Conservation (phyloP, 2,113 vertebrate genomes). For the Brachypteracias leptosomus region DNA sequence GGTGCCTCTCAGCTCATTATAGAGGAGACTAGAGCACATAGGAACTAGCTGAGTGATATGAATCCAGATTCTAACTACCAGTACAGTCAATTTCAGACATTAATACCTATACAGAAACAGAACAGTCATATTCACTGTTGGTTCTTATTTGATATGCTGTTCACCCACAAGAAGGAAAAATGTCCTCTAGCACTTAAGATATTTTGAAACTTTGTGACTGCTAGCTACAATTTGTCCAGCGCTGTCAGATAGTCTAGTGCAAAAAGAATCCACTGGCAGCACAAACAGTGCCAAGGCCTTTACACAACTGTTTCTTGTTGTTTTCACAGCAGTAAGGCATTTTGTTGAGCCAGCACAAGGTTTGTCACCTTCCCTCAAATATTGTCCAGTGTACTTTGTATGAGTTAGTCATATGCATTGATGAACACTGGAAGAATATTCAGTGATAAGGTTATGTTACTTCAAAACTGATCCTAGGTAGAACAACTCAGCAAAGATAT, state of each 20-base stretch:
- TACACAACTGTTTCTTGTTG: not conserved
- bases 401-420: not conserved
- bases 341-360: not conserved
- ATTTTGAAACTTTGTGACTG: not conserved
- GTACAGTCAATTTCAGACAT: not conserved
- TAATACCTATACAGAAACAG: not conserved
- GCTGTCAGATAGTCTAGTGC: not conserved
- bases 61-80: not conserved
- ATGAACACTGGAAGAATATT: not conserved
- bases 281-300: not conserved
- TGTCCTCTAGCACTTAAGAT: not conserved
- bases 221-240: not conserved
- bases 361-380: not conserved
- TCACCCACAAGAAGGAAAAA: not conserved
- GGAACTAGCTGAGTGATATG: not conserved
- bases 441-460: not conserved
- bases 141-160: not conserved
- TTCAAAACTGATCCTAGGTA: not conserved
- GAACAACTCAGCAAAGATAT: not conserved
- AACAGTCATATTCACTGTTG: not conserved
- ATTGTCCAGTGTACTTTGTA: not conserved
- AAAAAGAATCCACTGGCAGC: not conserved
- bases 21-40: not conserved
- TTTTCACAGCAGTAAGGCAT: not conserved
- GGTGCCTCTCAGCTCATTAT: not conserved